Evolutionary conservation across 2,797 vertebrate species (phyloP).

Genomic region (Buphagus erythrorhynchus): DNA sequence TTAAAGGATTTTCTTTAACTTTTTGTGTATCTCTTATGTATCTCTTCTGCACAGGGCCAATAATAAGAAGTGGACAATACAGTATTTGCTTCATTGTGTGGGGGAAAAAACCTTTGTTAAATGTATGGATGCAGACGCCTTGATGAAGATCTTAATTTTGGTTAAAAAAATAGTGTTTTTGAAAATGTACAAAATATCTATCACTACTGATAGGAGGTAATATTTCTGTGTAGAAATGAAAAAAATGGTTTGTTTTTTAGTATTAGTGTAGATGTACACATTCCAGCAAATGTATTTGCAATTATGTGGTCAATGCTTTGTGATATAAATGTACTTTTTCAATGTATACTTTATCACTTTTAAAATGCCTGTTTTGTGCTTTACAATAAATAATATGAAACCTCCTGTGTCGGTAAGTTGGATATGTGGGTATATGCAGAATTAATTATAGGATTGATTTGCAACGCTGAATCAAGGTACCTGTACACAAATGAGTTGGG

Average conservation of each 20-base stretch:
- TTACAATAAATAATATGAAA: constrained; percentile 99
- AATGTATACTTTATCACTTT: constrained; percentile 99
- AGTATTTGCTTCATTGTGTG: constrained; percentile 99
- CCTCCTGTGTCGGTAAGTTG: constrained; percentile 99
- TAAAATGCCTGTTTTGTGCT: constrained; percentile 98
- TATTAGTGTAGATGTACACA: constrained; percentile 98
- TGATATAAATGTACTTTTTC: constrained; percentile 98
- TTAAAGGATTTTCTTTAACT: constrained; percentile 95
- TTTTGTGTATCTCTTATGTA: constrained; percentile 99
- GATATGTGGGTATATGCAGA: constrained; percentile 84
- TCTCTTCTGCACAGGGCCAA: constrained; percentile 99
- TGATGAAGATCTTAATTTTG: constrained; percentile 99
- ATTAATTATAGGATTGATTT: constrained; percentile 75
- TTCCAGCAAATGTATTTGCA: constrained; percentile 98
- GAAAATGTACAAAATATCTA: constrained; percentile 89
- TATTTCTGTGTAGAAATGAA: constrained; percentile 98
- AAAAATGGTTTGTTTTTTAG: constrained; percentile 96
- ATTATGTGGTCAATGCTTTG: constrained; percentile 97
- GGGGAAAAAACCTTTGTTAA: constrained; percentile 99
- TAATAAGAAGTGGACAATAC: constrained; percentile 99
- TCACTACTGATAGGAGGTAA: constrained; percentile 91
- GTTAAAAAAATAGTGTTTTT: constrained; percentile 92
- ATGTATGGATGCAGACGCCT: constrained; percentile 99
- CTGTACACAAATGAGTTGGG: constrained; percentile 72
- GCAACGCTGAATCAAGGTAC: constrained; percentile 77